phyloP scores from a whole-genome alignment of 2,113 vertebrate genomes.

The Coptodon rendalli region DNA sequence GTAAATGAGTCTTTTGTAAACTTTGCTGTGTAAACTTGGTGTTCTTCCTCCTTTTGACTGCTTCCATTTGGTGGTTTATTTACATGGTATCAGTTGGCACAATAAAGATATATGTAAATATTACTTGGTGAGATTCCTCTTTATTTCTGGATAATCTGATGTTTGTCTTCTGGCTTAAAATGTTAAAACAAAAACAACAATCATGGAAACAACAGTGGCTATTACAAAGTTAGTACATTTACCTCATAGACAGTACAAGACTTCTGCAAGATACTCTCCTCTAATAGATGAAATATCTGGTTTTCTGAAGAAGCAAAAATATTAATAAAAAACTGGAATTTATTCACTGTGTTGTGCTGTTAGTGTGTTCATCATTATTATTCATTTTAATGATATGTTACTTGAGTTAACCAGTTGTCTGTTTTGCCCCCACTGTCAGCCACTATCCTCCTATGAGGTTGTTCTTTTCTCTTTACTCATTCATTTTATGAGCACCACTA shows the following conservation, averaged over 20 bases:
- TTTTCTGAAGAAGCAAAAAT: not conserved
- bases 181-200: not conserved
- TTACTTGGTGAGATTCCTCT: not conserved
- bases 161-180: not conserved
- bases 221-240: not conserved
- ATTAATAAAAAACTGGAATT: not conserved
- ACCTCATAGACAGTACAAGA: not conserved
- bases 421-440: not conserved
- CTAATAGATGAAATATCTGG: not conserved
- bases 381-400: not conserved
- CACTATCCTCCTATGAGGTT: not conserved
- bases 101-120: constrained; percentile 57
- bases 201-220: not conserved
- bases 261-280: not conserved
- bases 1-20: constrained; percentile 15
- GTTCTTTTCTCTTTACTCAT: not conserved
- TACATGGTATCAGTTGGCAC: constrained; percentile 28
- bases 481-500: not conserved
- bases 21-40: constrained; percentile 14
- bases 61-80: constrained; percentile 36
- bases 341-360: not conserved
- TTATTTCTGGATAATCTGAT: not conserved
- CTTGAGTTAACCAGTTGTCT: not conserved
- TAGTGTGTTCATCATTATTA: not conserved
- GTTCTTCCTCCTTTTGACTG: constrained; percentile 33